These are phyloP conservation scores for Ellobius talpinus DNA, from an alignment of 2,113 vertebrate genomes.

Conservation along the genomic window DNA sequence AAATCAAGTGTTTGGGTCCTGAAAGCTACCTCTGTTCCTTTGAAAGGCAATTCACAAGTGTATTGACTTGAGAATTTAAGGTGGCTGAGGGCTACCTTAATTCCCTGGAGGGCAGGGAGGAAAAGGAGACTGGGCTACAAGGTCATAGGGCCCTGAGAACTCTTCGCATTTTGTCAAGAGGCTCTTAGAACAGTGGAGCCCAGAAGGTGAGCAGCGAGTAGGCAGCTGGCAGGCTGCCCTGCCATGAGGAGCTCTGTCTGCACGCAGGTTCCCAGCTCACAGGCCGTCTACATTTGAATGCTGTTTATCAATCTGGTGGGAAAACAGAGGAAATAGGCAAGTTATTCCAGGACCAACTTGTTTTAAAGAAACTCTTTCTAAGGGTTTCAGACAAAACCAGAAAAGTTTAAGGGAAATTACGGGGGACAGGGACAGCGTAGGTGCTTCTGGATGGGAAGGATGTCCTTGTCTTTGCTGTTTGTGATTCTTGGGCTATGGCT, in stretches of 20 bases:
- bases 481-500: background rate
- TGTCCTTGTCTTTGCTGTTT: background rate
- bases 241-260: slow-evolving; percentile 40
- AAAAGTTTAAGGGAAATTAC: background rate
- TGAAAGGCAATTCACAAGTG: slow-evolving; percentile 7
- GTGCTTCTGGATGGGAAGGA: background rate
- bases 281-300: background rate
- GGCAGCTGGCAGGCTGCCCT: slow-evolving; percentile 7
- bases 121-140: background rate
- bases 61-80: background rate
- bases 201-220: background rate
- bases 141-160: slow-evolving; percentile 35
- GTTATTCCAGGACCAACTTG: slow-evolving; percentile 51
- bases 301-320: slow-evolving; percentile 62
- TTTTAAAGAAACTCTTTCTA: slow-evolving; percentile 59
- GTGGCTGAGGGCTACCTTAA: background rate
- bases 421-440: background rate
- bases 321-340: slow-evolving; percentile 61
- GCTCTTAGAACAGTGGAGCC: background rate
- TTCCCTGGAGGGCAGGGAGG: background rate
- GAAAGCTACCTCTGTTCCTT: background rate
- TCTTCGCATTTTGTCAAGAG: slow-evolving; percentile 14
- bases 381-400: slow-evolving; percentile 46
- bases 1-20: background rate
- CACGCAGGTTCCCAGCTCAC: background rate